phyloP scores from a whole-genome alignment of 1,140 invertebrate genomes.

The Drosophila baimaii region DNA sequence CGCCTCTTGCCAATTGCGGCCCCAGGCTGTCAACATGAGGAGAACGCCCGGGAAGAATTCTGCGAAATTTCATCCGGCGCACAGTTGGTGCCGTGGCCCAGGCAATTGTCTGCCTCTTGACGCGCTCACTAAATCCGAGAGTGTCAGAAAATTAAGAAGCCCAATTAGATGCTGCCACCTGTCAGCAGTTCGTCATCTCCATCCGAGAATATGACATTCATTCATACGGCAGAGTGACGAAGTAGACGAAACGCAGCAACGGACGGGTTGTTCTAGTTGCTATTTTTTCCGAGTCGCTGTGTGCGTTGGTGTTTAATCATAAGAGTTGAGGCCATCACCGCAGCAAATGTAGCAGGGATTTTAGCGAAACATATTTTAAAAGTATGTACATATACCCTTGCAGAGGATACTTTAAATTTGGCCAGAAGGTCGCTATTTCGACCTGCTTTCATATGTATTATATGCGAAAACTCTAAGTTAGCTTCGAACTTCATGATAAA shows the following conservation, averaged over 20 bases:
- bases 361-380: constrained; percentile 49
- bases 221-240: constrained; percentile 75
- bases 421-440: background rate
- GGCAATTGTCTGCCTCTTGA: constrained; percentile 67
- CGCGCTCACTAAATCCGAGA: constrained; percentile 52
- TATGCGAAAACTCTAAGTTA: too few species aligned
- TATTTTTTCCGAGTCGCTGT: constrained; percentile 10
- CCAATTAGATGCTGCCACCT: constrained; percentile 84
- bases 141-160: constrained; percentile 83
- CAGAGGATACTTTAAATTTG: background rate
- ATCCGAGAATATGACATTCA: constrained; percentile 78
- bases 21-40: constrained; percentile 56
- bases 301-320: constrained; percentile 36
- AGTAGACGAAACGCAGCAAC: constrained; percentile 71
- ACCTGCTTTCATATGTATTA: too few species aligned
- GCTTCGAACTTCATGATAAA: too few species aligned
- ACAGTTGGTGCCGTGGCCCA: constrained; percentile 25
- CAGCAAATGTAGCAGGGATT: constrained; percentile 50
- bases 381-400: constrained; percentile 42
- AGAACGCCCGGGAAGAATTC: constrained; percentile 42
- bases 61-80: constrained; percentile 60
- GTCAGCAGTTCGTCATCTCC: constrained; percentile 84
- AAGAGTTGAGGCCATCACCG: constrained; percentile 35
- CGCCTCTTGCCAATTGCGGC: constrained; percentile 71
- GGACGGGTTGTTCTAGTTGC: constrained; percentile 55